Percentiles rank a stretch among this genome's conserved stretches.
Conservation (phyloP, 2,797 vertebrate species). For the Lutjanus argentimaculatus region DNA sequence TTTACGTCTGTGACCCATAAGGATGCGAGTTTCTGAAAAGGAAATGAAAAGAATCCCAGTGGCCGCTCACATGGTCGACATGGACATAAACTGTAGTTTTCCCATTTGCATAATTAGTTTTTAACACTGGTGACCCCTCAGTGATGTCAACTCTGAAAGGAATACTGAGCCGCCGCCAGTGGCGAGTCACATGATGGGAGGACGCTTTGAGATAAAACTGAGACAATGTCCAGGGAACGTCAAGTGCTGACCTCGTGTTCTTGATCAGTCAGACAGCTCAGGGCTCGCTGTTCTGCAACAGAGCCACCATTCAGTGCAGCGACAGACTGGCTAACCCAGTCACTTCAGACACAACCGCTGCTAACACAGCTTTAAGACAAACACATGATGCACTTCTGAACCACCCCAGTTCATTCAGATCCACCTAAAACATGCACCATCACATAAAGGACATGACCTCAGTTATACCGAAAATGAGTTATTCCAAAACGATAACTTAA, state of each 20-base stretch:
- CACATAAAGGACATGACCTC: constrained; percentile 8
- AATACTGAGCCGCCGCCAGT: constrained; percentile 4
- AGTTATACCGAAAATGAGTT: neutral
- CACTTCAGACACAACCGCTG: constrained; percentile 9
- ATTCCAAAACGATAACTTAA: neutral
- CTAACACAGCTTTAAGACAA: constrained; percentile 45
- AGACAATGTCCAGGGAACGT: constrained; percentile 62
- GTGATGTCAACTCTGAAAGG: neutral
- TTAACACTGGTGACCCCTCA: neutral
- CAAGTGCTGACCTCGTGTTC: constrained; percentile 70
- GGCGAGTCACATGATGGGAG: constrained; percentile 39
- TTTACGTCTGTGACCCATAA: neutral
- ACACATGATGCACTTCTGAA: constrained; percentile 54
- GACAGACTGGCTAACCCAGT: constrained; percentile 13
- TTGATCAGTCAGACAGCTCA: constrained; percentile 62
- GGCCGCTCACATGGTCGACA: neutral
- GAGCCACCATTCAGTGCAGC: constrained; percentile 69
- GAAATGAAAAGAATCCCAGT: neutral
- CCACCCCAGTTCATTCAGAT: constrained; percentile 31
- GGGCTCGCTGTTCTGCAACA: constrained; percentile 62
- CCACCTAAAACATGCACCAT: constrained; percentile 4
- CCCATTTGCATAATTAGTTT: constrained; percentile 15
- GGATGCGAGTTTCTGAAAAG: neutral
- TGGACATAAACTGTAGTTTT: constrained; percentile 10
- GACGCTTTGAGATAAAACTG: constrained; percentile 38